Percentiles rank a stretch among this genome's conserved stretches.
Conservation (phyloP, 2,888 invertebrate genomes). For the Calliscelio sp. region DNA sequence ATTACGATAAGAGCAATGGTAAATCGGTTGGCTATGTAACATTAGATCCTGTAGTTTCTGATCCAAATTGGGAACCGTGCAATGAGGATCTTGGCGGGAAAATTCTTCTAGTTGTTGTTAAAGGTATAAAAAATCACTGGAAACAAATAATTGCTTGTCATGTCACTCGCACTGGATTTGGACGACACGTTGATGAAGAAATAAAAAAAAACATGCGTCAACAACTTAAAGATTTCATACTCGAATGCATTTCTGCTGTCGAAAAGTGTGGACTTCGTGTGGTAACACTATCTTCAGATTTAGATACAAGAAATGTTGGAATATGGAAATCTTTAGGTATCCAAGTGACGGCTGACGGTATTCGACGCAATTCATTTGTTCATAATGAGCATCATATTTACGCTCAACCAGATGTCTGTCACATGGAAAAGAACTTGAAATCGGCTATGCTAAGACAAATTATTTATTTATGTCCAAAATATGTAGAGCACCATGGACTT, state of each 20-base stretch:
- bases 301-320: constrained; percentile 16
- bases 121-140: constrained; percentile 37
- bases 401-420: constrained; percentile 28
- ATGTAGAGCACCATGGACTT: not conserved
- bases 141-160: constrained; percentile 44
- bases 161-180: constrained; percentile 34
- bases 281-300: constrained; percentile 17
- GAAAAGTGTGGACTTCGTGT: constrained; percentile 26
- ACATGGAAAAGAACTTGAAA: constrained; percentile 35
- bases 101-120: constrained; percentile 21
- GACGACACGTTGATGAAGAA: not conserved
- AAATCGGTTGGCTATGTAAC: constrained; percentile 7
- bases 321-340: constrained; percentile 28
- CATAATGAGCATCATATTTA: constrained; percentile 26
- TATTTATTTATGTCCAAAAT: constrained; percentile 25
- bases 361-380: constrained; percentile 1
- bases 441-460: constrained; percentile 25
- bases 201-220: constrained; percentile 1
- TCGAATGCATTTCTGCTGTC: constrained; percentile 19
- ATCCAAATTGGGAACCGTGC: not conserved
- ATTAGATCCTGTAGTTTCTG: constrained; percentile 7
- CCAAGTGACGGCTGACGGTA: not conserved
- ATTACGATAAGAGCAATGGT: constrained; percentile 16
- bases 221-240: constrained; percentile 23
- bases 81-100: constrained; percentile 7